Percentiles rank a stretch among this genome's conserved stretches.
phyloP scores from a whole-genome alignment of 1,140 invertebrate species.

The Archegozetes longisetosus region DNA sequence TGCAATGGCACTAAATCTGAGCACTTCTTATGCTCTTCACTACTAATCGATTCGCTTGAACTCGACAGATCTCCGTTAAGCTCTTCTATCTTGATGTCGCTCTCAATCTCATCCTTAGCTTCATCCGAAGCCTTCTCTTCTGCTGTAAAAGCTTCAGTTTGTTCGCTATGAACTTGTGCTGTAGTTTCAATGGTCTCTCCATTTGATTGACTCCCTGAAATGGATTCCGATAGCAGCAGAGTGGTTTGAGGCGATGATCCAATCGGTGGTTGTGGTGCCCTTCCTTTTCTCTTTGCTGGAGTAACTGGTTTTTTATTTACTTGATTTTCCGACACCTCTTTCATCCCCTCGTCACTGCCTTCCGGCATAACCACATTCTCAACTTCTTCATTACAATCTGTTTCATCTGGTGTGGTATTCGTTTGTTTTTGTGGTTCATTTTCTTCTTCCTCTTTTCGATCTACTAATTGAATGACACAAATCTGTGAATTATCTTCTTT shows the following conservation, averaged over 20 bases:
- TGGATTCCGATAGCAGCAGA: slow-evolving; percentile 1
- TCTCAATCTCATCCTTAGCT: background rate
- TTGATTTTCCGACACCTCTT: slow-evolving; percentile 3
- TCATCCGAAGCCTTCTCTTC: background rate
- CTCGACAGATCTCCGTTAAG: background rate
- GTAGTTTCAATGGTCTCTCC: slow-evolving; percentile 3
- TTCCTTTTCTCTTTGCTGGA: slow-evolving; percentile 16
- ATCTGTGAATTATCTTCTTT: no score
- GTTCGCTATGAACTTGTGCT: slow-evolving; percentile 1
- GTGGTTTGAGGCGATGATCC: slow-evolving; percentile 10
- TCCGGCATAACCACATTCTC: slow-evolving; percentile 33
- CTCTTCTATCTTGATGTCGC: background rate
- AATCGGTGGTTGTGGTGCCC: slow-evolving; percentile 20
- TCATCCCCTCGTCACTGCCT: slow-evolving; percentile 4
- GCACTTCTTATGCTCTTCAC: background rate
- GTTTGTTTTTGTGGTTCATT: slow-evolving; percentile 24
- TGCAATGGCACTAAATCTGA: background rate
- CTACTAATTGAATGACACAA: no score
- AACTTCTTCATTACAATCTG: slow-evolving; percentile 45
- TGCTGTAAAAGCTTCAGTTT: background rate
- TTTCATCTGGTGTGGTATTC: slow-evolving; percentile 25
- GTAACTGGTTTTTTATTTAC: slow-evolving; percentile 4
- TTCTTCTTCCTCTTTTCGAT: no score
- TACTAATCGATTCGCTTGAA: background rate
- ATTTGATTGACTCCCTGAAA: background rate